These are phyloP conservation scores for Girardinichthys multiradiatus DNA, from an alignment of 2,113 vertebrate genomes.

Conservation along the genomic window DNA sequence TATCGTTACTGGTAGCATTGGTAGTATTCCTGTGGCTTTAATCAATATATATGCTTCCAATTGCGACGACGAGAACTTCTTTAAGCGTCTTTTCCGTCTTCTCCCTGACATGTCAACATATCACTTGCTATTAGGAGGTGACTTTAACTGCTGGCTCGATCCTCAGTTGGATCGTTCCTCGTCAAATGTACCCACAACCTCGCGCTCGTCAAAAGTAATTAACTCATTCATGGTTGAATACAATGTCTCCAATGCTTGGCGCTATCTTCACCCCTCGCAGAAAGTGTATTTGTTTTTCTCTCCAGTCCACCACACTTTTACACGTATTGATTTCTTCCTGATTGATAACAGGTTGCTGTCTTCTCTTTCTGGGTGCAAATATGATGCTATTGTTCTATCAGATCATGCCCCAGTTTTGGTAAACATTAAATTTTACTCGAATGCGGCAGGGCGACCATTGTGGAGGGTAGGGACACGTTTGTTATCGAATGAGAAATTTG, in stretches of 20 bases:
- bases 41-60: background rate
- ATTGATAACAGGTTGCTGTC: background rate
- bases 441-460: background rate
- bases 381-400: background rate
- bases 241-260: background rate
- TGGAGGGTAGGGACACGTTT: background rate
- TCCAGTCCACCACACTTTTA: background rate
- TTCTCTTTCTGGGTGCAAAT: background rate
- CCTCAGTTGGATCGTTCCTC: background rate
- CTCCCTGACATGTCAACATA: background rate
- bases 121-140: too few species aligned
- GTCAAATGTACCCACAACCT: background rate
- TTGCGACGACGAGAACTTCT: background rate
- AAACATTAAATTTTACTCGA: background rate
- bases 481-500: background rate
- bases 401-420: background rate
- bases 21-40: background rate
- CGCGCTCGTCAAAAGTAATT: background rate
- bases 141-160: slow-evolving; percentile 21
- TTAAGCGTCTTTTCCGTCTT: background rate
- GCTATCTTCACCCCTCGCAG: background rate
- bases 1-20: background rate
- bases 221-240: background rate
- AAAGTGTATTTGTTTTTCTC: background rate
- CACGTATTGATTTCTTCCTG: background rate